These are phyloP conservation scores for Drosophila robusta DNA, from an alignment of 2,888 invertebrate genomes.

Conservation along the genomic window DNA sequence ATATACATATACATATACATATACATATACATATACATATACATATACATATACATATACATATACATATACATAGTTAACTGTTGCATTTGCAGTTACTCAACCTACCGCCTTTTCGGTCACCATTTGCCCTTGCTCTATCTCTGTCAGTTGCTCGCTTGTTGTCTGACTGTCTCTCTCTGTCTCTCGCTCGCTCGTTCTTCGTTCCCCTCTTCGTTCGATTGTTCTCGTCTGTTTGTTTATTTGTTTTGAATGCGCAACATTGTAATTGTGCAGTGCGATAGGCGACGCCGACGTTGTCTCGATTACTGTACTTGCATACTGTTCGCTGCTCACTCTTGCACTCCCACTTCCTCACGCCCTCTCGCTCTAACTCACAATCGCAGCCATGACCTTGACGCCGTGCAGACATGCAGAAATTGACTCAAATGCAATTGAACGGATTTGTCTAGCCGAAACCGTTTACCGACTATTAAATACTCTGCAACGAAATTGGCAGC, in stretches of 20 bases:
- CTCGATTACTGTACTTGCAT: constrained; percentile 39
- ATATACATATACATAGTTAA: constrained; percentile 23
- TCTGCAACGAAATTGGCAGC: constrained; percentile 4
- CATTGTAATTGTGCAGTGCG: constrained; percentile 51
- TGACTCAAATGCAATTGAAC: constrained; percentile 22
- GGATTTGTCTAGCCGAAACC: constrained; percentile 19
- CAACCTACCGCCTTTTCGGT: constrained; percentile 13
- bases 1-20: not conserved
- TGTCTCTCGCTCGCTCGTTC: not conserved
- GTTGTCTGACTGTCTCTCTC: not conserved
- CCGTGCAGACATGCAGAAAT: constrained; percentile 26
- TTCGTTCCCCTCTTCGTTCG: constrained; percentile 8
- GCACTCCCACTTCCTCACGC: not conserved
- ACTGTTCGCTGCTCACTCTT: constrained; percentile 3
- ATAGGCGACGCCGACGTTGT: constrained; percentile 30
- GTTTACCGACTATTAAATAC: constrained; percentile 8
- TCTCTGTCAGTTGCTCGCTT: not conserved
- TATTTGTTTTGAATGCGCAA: constrained; percentile 48
- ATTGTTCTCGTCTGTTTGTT: constrained; percentile 27
- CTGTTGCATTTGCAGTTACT: constrained; percentile 66
- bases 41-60: not conserved
- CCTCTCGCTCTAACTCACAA: constrained; percentile 9
- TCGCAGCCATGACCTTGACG: constrained; percentile 55
- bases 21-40: not conserved
- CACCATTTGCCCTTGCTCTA: not conserved